Conservation (phyloP, 1,140 invertebrate genomes). For the Chelonus insularis region DNA sequence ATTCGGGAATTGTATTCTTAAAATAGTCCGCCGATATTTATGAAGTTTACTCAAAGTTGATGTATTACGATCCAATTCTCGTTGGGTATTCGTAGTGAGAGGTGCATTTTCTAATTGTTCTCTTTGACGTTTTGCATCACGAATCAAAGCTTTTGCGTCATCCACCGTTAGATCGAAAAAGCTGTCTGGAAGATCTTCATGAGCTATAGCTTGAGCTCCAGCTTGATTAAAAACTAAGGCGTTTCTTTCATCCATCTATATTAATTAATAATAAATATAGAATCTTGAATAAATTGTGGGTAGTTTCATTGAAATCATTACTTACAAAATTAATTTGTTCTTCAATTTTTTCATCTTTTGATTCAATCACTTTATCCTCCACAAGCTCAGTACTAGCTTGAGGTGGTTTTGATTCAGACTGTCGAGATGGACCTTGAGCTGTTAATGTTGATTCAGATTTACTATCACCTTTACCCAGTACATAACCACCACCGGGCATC, state of each 20-base stretch:
- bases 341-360: constrained; percentile 35
- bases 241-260: constrained; percentile 69
- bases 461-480: constrained; percentile 11
- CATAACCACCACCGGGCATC: neutral
- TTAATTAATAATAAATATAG: constrained; percentile 9
- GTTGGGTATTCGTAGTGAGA: constrained; percentile 67
- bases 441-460: neutral
- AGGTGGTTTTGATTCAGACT: neutral
- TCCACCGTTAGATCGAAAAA: constrained; percentile 82
- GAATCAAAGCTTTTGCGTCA: constrained; percentile 73
- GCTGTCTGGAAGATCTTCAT: constrained; percentile 74
- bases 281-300: no score
- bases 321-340: no score
- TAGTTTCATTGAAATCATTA: neutral
- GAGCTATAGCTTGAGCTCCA: constrained; percentile 57
- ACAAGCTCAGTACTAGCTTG: neutral
- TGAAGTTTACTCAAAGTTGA: constrained; percentile 63
- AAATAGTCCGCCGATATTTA: constrained; percentile 72
- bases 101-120: constrained; percentile 68
- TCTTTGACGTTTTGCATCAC: constrained; percentile 69
- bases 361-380: neutral
- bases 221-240: constrained; percentile 72
- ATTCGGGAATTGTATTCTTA: constrained; percentile 81
- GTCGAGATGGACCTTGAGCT: no score
- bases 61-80: constrained; percentile 66